Base-by-base conservation (phyloP, 2,888 invertebrate species). In the Hesperia comma region DNA sequence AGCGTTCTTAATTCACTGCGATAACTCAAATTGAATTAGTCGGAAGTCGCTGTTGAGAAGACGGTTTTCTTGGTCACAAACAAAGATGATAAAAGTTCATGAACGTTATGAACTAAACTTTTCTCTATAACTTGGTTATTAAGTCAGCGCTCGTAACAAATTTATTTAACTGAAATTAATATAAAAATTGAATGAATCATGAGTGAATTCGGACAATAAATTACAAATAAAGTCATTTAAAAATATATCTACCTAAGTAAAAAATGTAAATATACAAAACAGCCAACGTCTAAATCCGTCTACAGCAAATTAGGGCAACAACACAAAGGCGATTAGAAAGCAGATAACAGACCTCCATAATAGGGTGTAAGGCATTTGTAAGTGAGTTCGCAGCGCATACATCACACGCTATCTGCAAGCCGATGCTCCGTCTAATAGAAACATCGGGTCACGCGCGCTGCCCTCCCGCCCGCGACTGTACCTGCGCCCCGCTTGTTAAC, bases 371-470 rank as follows among this genome's bases (percentile, higher is more conserved):
- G 54, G 63, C 60, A 64, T 69, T 67, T 61, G 57, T 53, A 63
- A 56, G 53, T 58, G 61, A 63, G 57, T 64, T 57, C 62, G 37
- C 67, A 61, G 68, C 68, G 40, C 67, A 71, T 72, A 70, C 67
- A 71, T 72, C 72, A 71, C 63, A 43, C 61, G 68, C 67, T 72
- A 72, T 72, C 72, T 68, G 63, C 41, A 63, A 37, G 63, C 61
- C 63, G 40, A 67, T 64, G 49, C 62, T 67, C 54, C 68, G 58
- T 57, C 63, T 67, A 69, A 72, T 71, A 70, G 72, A 71, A 69
- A 72, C 61, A 69, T 69, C 63, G 55, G 54, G 61, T 46, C 61
- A 56, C 61, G 37, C 63, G 37, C 17, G n/a, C 15, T n/a, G 15
- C 26, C 0, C 19, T 7, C 56, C 37, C 12, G n/a, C 14, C 12